Evolutionary conservation across 2,888 invertebrate species (phyloP), one percentile per base, ranked within the genome.

Genomic region (Microctonus brassicae): DNA sequence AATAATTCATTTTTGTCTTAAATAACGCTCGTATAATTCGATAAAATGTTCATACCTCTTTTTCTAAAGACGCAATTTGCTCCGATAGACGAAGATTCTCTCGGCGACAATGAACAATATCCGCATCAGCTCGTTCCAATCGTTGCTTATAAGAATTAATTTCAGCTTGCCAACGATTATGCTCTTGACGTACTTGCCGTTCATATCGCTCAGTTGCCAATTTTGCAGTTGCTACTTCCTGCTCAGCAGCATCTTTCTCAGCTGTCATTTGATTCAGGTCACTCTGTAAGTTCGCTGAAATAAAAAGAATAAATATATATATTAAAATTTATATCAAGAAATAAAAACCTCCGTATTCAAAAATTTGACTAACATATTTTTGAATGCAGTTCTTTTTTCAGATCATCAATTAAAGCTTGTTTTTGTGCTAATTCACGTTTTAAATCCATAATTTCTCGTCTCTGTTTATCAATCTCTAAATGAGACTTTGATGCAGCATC

Each of bases 1-100:
- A 57, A 2, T 22, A 26, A n/a, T 33, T 39, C 36, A 24, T 10
- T 34, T 55, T 53, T 34, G 7, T 33, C 6, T 11, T 47, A 10
- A 29, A 29, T 29, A 5, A 29, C 7, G 3, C 7, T 17, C 26
- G 17, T 36, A 61, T 33, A 26, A 42, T n/a, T n/a, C n/a, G n/a
- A 10, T 13, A 9, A 29, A 60, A 42, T 64, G 29, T 34, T 7
- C 20, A 10, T 58, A 95, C 95, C 91, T 95, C 95, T 88, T 95
- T 94, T 83, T 96, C 95, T 77, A 95, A 87, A 69, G 91, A 92
- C 3, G 94, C 91, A 39, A 95, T 92, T 82, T 94, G 94, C 83
- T 95, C 95, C 13, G 91, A 91, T 10, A 95, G 89, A 58, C 95
- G 91, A 39, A 95, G 88, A 80, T 95, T 94, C 84, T 95, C 95